These are phyloP conservation scores for Isoperla grammatica DNA, from an alignment of 2,888 invertebrate genomes.

Conservation along the genomic window DNA sequence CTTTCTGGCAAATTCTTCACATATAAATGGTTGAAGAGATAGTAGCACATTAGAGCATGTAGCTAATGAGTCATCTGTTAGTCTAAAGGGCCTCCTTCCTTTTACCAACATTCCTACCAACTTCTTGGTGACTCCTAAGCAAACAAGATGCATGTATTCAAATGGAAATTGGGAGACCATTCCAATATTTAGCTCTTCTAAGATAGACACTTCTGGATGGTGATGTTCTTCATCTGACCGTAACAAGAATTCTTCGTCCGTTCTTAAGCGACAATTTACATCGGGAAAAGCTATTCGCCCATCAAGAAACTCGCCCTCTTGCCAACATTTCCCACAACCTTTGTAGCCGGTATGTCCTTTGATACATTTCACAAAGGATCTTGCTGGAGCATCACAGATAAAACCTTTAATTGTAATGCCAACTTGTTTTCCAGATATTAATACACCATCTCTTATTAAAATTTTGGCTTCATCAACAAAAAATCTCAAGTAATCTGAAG, in stretches of 20 bases:
- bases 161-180: conserved; percentile 5
- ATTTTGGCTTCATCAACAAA: conserved; percentile 23
- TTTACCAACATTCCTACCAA: background rate
- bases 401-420: conserved; percentile 10
- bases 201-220: background rate
- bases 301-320: conserved; percentile 9
- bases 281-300: conserved; percentile 18
- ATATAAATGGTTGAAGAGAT: background rate
- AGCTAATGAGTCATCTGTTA: background rate
- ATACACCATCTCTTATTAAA: conserved; percentile 11
- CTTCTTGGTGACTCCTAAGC: background rate
- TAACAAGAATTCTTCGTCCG: background rate
- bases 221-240: background rate
- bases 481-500: conserved; percentile 18
- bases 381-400: conserved; percentile 28
- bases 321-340: conserved; percentile 25
- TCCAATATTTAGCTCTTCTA: background rate
- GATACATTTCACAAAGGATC: conserved; percentile 24
- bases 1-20: conserved; percentile 32
- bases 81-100: background rate
- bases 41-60: background rate
- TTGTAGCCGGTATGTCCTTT: conserved; percentile 21
- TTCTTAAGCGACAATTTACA: background rate
- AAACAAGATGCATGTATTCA: background rate
- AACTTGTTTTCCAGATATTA: background rate